phyloP scores from a whole-genome alignment of 1,140 invertebrate genomes.

The Drosophila kurseongensis region DNA sequence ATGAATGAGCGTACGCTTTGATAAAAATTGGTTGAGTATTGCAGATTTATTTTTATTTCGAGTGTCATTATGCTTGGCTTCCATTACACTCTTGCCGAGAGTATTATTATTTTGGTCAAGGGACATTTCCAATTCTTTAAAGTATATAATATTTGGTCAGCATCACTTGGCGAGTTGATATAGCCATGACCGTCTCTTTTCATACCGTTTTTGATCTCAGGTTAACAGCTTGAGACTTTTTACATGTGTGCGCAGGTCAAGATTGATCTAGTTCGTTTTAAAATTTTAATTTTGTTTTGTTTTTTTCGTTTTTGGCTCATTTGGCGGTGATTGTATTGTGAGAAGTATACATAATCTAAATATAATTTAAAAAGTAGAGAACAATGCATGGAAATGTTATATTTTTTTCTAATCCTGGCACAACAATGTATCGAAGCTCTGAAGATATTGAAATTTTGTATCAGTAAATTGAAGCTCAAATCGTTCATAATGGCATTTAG shows the following conservation, averaged over 20 bases:
- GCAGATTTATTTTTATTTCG: too few species aligned
- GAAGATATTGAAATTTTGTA: neutral
- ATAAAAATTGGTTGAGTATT: too few species aligned
- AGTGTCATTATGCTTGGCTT: neutral
- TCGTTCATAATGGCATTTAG: constrained; percentile 4
- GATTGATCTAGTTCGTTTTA: too few species aligned
- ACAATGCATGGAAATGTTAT: constrained; percentile 1
- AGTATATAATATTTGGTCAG: too few species aligned
- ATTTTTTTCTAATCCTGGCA: neutral
- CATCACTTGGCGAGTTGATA: too few species aligned
- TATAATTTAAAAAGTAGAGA: constrained; percentile 17
- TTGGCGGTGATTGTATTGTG: constrained; percentile 1
- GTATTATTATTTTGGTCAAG: too few species aligned
- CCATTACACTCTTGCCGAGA: too few species aligned
- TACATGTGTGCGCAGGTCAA: too few species aligned
- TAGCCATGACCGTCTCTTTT: too few species aligned
- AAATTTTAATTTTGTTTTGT: neutral
- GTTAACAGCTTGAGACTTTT: too few species aligned
- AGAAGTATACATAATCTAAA: constrained; percentile 1
- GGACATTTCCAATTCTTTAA: too few species aligned
- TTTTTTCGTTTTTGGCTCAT: neutral
- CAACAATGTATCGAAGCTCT: neutral
- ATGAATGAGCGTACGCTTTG: neutral
- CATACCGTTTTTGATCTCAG: too few species aligned
- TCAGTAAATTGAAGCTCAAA: constrained; percentile 17